Conservation (phyloP, 2,113 vertebrate species). For the Anarhynchus alexandrinus region DNA sequence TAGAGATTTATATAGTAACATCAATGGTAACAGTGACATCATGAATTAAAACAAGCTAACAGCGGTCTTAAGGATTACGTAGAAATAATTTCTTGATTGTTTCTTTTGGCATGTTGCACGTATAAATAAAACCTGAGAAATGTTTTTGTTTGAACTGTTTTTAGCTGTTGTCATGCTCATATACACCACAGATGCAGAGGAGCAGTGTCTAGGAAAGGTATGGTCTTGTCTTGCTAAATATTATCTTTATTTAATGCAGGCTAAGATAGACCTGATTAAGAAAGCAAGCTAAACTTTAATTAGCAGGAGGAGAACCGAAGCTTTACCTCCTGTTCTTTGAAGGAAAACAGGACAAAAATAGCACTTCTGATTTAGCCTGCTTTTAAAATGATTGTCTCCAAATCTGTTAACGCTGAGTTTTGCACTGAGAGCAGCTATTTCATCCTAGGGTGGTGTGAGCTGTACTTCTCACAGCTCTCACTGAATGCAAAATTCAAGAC, state of each 20-base stretch:
- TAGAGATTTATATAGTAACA: not conserved
- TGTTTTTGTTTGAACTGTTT: not conserved
- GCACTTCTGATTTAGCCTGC: not conserved
- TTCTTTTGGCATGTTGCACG: not conserved
- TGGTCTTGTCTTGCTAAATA: not conserved
- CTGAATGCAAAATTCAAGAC: not conserved
- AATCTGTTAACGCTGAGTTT: not conserved
- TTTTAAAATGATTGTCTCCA: not conserved
- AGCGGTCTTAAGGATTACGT: not conserved
- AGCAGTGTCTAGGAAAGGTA: not conserved
- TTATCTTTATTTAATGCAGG: not conserved
- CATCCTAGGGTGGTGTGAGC: rapidly evolving
- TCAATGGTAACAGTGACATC: not conserved
- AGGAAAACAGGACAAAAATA: not conserved
- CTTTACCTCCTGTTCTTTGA: not conserved
- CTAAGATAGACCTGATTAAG: not conserved
- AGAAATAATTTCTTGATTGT: not conserved
- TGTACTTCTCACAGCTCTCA: not conserved
- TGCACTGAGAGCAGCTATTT: not conserved
- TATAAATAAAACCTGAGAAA: not conserved
- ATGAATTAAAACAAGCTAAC: not conserved
- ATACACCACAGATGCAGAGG: not conserved
- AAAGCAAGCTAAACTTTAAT: not conserved
- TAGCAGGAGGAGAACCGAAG: not conserved
- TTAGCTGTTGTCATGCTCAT: not conserved